Conservation (phyloP, 2,888 invertebrate genomes). For the Drosophila aldrichi region DNA sequence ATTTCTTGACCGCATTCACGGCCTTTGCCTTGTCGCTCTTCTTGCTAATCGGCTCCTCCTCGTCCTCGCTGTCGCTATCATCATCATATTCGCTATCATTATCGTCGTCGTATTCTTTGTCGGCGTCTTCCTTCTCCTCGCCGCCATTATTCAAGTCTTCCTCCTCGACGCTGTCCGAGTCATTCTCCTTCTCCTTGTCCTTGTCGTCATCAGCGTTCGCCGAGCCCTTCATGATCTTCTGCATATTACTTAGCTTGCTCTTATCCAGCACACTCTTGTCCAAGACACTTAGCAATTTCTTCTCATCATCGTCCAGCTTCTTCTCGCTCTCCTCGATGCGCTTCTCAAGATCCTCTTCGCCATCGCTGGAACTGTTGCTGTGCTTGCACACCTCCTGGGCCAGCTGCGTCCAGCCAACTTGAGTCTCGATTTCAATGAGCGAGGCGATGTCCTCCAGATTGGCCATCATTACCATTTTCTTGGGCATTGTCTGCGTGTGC, state of each 20-base stretch:
- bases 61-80: constrained; percentile 69
- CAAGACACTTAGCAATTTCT: constrained; percentile 74
- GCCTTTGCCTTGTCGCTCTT: constrained; percentile 46
- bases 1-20: constrained; percentile 38
- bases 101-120: constrained; percentile 42
- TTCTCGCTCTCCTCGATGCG: constrained; percentile 72
- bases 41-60: constrained; percentile 54
- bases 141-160: constrained; percentile 76
- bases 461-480: constrained; percentile 69
- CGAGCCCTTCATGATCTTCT: constrained; percentile 78
- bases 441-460: constrained; percentile 72
- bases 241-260: constrained; percentile 66
- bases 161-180: constrained; percentile 64
- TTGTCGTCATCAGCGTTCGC: constrained; percentile 44
- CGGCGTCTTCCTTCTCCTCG: constrained; percentile 79
- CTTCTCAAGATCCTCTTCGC: constrained; percentile 69
- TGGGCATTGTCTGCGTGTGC: constrained; percentile 74
- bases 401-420: constrained; percentile 81
- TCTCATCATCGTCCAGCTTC: constrained; percentile 76
- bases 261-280: constrained; percentile 76
- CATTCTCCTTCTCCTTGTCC: constrained; percentile 29
- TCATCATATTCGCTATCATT: constrained; percentile 64
- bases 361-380: constrained; percentile 35
- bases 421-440: constrained; percentile 60
- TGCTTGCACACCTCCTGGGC: constrained; percentile 84